Percentiles rank a stretch among this genome's conserved stretches.
Conservation (phyloP, 2,113 vertebrate species). For the Halcyon malimbica region DNA sequence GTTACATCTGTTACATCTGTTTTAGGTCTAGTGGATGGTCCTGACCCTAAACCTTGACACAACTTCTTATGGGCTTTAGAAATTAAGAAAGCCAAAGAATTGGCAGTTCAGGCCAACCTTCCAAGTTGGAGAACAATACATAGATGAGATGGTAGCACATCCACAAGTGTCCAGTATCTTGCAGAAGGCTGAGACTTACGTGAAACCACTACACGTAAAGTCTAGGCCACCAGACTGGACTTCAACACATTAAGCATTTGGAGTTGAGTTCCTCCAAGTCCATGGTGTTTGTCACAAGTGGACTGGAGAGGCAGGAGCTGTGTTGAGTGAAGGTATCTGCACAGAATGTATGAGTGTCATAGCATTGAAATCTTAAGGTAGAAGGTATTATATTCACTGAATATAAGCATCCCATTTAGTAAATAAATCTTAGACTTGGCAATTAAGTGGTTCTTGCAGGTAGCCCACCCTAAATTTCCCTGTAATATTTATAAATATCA, state of each 20-base stretch:
- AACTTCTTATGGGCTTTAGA: not conserved
- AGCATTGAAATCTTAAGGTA: not conserved
- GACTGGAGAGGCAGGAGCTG: not conserved
- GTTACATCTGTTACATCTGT: too few species aligned
- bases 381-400: not conserved
- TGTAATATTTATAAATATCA: not conserved
- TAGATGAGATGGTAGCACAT: not conserved
- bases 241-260: fast-evolving
- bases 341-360: not conserved
- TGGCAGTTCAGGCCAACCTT: not conserved
- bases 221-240: not conserved
- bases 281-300: not conserved
- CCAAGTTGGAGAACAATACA: not conserved
- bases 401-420: not conserved
- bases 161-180: not conserved
- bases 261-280: not conserved
- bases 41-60: too few species aligned
- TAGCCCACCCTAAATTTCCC: not conserved
- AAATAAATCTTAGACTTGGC: not conserved
- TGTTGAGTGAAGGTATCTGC: not conserved
- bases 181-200: not conserved
- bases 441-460: not conserved
- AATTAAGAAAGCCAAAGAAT: not conserved
- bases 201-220: not conserved
- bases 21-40: too few species aligned